Evolutionary conservation across 2,888 invertebrate genomes (phyloP).

Genomic region (Caenorhabditis macrosperma): DNA sequence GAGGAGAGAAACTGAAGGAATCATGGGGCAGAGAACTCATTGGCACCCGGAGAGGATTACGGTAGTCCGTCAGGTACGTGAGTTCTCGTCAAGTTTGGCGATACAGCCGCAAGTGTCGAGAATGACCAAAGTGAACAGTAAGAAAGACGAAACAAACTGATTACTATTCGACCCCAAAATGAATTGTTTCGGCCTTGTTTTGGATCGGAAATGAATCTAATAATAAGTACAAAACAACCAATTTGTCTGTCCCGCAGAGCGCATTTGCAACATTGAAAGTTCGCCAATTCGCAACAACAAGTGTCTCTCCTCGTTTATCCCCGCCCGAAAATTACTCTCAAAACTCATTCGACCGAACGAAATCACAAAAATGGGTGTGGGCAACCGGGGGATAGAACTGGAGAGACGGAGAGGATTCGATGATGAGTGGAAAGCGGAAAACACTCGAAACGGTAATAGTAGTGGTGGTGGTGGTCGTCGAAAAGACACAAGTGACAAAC

Average conservation of each 20-base stretch:
- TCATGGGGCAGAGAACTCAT: no score
- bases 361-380: constrained; percentile 17
- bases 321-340: constrained; percentile 6
- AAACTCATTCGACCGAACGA: neutral
- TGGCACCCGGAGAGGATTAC: neutral
- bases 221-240: neutral
- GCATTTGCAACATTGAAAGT: neutral
- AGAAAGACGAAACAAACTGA: neutral
- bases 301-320: no score
- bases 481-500: constrained; percentile 30
- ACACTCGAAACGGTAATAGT: constrained; percentile 7
- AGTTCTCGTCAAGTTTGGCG: no score
- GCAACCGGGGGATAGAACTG: neutral
- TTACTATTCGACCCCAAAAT: neutral
- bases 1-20: no score
- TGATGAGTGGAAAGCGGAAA: neutral
- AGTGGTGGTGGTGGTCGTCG: no score
- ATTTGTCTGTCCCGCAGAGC: neutral
- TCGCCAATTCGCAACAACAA: no score
- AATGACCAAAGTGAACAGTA: no score
- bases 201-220: neutral
- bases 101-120: no score
- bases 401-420: constrained; percentile 1
- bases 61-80: neutral
- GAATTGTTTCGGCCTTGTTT: neutral